Base-by-base conservation (phyloP, 2,888 invertebrate species). In the Drosophila limbata region DNA sequence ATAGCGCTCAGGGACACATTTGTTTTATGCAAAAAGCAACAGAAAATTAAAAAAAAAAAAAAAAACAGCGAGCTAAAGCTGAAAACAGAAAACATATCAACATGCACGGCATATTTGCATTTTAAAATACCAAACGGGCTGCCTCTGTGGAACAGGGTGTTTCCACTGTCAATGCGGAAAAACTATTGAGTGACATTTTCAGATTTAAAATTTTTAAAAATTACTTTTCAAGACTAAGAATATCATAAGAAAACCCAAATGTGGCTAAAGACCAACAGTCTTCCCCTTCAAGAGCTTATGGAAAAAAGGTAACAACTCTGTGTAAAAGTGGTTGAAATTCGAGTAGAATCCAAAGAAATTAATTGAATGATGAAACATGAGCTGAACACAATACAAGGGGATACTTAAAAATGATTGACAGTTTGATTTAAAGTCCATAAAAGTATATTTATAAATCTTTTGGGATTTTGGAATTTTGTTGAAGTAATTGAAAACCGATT, bases 1-100 rank as follows among this genome's bases (percentile, higher is more conserved):
- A 86, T 77, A 69, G 63, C 67, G 89, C 89, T 85, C 89, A 89
- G 89, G 89, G 85, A 88, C 89, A 89, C 88, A 85, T 88, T 88
- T 84, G 85, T 80, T 81, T 72, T 71, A 81, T 86, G 77, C 74
- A 79, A 79, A 72, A 75, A 61, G 62, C 56, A 69, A 28, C 17
- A 57, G 59, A 60, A 55, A 66, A 60, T 42, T 28, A 4, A n/a
- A 55, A 47, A 35, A 48, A n/a, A 55, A 47, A 35, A 48, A 19
- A 31, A 37, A 31, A 45, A 39, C 5, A 63, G 51, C 40, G 48
- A 55, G 53, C 50, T 45, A 47, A 69, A 71, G 28, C 47, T 42
- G 48, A 72, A 64, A 66, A 62, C 50, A 39, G 71, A 68, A 84
- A 79, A 77, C 82, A 79, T 81, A 84, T 84, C 85, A 79, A 68